These are phyloP conservation scores for Girardinichthys multiradiatus DNA, from an alignment of 2,113 vertebrate species.

Conservation along the genomic window DNA sequence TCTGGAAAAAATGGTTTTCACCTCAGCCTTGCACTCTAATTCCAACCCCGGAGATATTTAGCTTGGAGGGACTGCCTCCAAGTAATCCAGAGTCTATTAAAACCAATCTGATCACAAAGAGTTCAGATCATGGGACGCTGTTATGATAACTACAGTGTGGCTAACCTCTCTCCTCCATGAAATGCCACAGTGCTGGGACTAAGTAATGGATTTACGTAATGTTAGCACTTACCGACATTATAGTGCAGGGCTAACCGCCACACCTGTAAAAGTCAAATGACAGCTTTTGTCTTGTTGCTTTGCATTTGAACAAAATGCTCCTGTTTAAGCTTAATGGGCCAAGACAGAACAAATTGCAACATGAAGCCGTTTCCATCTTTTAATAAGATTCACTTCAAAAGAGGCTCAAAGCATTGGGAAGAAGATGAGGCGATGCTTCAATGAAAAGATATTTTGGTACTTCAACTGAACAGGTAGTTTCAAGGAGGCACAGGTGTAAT, in stretches of 20 bases:
- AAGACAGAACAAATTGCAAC: slow-evolving; percentile 15
- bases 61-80: slow-evolving; percentile 76
- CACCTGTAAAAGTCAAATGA: slow-evolving; percentile 72
- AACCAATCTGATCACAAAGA: slow-evolving; percentile 81
- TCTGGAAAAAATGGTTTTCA: slow-evolving; percentile 80
- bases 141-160: slow-evolving; percentile 80
- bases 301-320: slow-evolving; percentile 48
- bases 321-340: slow-evolving; percentile 13
- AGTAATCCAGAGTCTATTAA: slow-evolving; percentile 82
- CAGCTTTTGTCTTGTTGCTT: slow-evolving; percentile 65
- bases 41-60: slow-evolving; percentile 77
- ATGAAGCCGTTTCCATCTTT: slow-evolving; percentile 24
- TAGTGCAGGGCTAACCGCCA: slow-evolving; percentile 66
- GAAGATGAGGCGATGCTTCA: slow-evolving; percentile 43
- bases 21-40: slow-evolving; percentile 78
- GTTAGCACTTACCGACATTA: slow-evolving; percentile 84
- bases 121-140: slow-evolving; percentile 82
- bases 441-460: slow-evolving; percentile 46
- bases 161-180: slow-evolving; percentile 81
- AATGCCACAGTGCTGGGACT: slow-evolving; percentile 79
- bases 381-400: slow-evolving; percentile 51
- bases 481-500: slow-evolving; percentile 15
- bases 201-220: slow-evolving; percentile 85
- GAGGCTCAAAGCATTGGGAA: slow-evolving; percentile 20
- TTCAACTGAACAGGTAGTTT: slow-evolving; percentile 31